A percentile compares a stretch with the other conserved stretches of the same genome.
Conservation (phyloP, 2,113 vertebrate genomes). For the Etheostoma cragini region DNA sequence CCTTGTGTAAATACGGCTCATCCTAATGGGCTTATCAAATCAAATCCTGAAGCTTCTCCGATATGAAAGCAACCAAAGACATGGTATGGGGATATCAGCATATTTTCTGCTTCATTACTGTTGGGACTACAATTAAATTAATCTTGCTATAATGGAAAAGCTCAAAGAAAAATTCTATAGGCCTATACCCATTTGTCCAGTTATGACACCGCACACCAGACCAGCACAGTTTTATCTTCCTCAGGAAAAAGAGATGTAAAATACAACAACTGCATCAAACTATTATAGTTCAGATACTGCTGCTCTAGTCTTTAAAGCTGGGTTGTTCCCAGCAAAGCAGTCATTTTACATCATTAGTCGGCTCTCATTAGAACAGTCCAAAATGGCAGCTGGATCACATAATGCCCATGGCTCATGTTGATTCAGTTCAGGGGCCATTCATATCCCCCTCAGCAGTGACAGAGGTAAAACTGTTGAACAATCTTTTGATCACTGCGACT, state of each 20-base stretch:
- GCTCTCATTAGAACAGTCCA: conserved; percentile 38
- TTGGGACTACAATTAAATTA: conserved; percentile 37
- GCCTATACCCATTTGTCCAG: background rate
- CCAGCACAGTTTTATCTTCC: background rate
- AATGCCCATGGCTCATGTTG: conserved; percentile 33
- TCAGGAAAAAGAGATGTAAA: background rate
- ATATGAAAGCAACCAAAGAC: conserved; percentile 36
- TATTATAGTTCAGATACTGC: background rate
- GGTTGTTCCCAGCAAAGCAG: background rate
- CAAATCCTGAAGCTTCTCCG: conserved; percentile 40
- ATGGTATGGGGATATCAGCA: conserved; percentile 22
- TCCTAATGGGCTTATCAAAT: conserved; percentile 25
- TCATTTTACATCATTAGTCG: conserved; percentile 51
- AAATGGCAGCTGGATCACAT: conserved; percentile 54
- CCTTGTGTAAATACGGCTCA: conserved; percentile 30
- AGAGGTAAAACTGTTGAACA: conserved; percentile 67
- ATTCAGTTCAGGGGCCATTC: conserved; percentile 46
- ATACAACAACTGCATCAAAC: background rate
- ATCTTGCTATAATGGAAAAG: conserved; percentile 9
- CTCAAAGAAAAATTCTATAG: background rate
- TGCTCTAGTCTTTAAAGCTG: background rate
- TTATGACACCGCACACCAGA: background rate
- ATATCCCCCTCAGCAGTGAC: conserved; percentile 39
- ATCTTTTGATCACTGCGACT: conserved; percentile 64
- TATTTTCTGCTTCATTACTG: conserved; percentile 51